These are phyloP conservation scores for Timema podura DNA, from an alignment of 2,888 invertebrate genomes.

Conservation along the genomic window DNA sequence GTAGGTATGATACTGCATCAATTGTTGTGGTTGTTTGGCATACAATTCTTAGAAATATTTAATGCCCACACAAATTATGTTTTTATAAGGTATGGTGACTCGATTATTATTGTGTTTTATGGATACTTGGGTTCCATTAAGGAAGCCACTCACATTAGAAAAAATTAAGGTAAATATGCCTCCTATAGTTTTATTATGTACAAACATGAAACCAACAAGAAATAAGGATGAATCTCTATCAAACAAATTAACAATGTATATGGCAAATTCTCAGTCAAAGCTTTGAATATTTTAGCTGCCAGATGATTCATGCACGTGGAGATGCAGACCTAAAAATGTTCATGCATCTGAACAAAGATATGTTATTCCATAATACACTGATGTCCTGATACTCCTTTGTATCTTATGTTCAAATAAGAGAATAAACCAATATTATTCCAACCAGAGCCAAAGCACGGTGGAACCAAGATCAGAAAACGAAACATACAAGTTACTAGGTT, in stretches of 20 bases:
- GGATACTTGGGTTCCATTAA: constrained; percentile 5
- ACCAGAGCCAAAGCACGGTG: neutral
- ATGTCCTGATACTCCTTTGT: neutral
- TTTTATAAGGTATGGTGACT: neutral
- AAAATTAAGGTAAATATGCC: neutral
- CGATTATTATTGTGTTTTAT: neutral
- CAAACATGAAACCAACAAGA: neutral
- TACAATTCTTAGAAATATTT: neutral
- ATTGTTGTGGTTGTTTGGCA: neutral
- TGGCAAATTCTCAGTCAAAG: neutral
- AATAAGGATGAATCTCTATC: neutral
- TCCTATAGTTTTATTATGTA: neutral
- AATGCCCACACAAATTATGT: neutral
- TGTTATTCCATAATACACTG: constrained; percentile 1
- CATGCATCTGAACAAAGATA: neutral
- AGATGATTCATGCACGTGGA: neutral
- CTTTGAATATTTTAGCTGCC: neutral
- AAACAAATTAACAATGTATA: neutral
- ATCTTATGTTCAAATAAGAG: neutral
- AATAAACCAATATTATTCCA: neutral
- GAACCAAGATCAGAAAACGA: neutral
- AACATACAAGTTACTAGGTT: neutral
- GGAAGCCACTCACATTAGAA: neutral
- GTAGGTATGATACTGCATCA: neutral
- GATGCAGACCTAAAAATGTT: neutral